phyloP scores from a whole-genome alignment of 2,888 invertebrate species.

The Elmis aenea region DNA sequence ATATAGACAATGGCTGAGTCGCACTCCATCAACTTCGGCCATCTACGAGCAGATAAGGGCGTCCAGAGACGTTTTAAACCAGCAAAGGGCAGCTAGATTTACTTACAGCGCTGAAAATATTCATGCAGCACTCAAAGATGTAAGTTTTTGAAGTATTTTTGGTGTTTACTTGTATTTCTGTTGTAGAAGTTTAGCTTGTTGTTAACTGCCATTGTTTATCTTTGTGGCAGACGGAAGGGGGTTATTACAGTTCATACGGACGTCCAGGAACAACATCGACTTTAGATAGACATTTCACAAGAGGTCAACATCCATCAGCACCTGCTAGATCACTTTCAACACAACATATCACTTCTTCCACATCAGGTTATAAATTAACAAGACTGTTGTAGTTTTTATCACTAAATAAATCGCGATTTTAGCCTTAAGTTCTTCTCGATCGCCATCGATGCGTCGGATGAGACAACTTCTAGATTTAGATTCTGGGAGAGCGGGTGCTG shows the following conservation, averaged over 20 bases:
- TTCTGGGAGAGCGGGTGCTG: constrained; percentile 47
- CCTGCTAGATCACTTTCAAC: constrained; percentile 73
- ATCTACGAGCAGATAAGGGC: constrained; percentile 87
- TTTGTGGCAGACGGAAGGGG: constrained; percentile 41
- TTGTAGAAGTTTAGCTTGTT: too few relatives aligned
- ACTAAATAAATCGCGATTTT: constrained; percentile 4
- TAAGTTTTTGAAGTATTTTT: constrained; percentile 45
- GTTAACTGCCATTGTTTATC: too few relatives aligned
- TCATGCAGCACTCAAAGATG: constrained; percentile 78
- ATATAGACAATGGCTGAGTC: constrained; percentile 87
- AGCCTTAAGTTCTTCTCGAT: constrained; percentile 50
- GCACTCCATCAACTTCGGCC: constrained; percentile 86
- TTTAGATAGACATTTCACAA: constrained; percentile 60
- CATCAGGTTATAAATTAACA: constrained; percentile 42
- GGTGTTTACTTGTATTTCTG: too few relatives aligned
- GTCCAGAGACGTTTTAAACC: constrained; percentile 65
- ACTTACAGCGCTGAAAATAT: constrained; percentile 91
- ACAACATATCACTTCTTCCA: constrained; percentile 59
- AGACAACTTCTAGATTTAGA: constrained; percentile 74
- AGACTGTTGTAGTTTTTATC: background rate
- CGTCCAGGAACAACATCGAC: constrained; percentile 65
- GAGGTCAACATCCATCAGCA: constrained; percentile 52
- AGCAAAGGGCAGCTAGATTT: constrained; percentile 68
- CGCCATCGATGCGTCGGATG: constrained; percentile 75
- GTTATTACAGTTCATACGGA: constrained; percentile 54